A percentile compares a stretch with the other conserved stretches of the same genome.
Evolutionary conservation across 2,113 vertebrate species (phyloP).

Genomic region (Takifugu flavidus): DNA sequence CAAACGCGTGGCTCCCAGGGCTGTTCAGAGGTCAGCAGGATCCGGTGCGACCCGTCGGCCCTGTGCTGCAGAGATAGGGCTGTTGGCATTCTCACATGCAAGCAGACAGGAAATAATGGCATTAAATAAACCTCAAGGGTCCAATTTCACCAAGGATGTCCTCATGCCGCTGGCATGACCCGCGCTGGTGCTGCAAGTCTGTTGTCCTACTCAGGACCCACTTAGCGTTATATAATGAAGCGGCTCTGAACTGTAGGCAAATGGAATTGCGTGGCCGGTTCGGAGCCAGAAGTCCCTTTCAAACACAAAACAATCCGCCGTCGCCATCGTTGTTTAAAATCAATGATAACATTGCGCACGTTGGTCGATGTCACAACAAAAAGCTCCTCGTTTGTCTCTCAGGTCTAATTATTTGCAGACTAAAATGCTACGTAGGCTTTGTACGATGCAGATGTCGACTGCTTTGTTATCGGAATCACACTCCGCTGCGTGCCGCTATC

Average conservation of each 20-base stretch:
- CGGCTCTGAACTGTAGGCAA: slow-evolving; percentile 31
- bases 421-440: slow-evolving; percentile 39
- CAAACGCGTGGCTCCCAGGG: background rate
- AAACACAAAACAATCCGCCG: slow-evolving; percentile 30
- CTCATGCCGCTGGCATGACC: slow-evolving; percentile 47
- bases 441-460: slow-evolving; percentile 28
- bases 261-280: slow-evolving; percentile 28
- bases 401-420: slow-evolving; percentile 45
- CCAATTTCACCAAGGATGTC: slow-evolving; percentile 57
- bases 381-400: slow-evolving; percentile 31
- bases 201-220: slow-evolving; percentile 51
- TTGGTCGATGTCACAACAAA: slow-evolving; percentile 47
- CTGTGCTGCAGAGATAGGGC: slow-evolving; percentile 6
- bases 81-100: slow-evolving; percentile 17
- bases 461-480: slow-evolving; percentile 29
- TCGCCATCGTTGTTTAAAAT: slow-evolving; percentile 46
- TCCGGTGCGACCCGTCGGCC: slow-evolving; percentile 27
- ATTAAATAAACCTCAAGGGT: slow-evolving; percentile 54
- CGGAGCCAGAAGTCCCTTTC: slow-evolving; percentile 49
- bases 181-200: slow-evolving; percentile 36
- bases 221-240: slow-evolving; percentile 60
- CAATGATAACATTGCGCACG: slow-evolving; percentile 30
- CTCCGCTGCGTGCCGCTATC: slow-evolving; percentile 12
- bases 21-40: slow-evolving; percentile 23
- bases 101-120: slow-evolving; percentile 46